Percentiles rank a stretch among this genome's conserved stretches.
phyloP scores from a whole-genome alignment of 2,113 vertebrate species.

The Gadus chalcogrammus region DNA sequence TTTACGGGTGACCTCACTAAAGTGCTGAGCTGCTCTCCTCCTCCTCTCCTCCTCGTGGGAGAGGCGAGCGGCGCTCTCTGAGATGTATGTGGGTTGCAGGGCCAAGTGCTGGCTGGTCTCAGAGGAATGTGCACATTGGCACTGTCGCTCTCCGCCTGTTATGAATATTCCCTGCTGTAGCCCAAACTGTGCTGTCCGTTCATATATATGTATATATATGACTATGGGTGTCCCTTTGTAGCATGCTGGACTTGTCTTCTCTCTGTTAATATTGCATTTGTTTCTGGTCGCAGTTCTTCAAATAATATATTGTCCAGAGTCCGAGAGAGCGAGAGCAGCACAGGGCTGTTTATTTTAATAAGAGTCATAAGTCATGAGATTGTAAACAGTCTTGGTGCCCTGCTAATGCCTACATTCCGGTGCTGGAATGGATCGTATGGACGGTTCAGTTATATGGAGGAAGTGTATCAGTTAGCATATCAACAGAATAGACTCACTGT shows the following conservation, averaged over 20 bases:
- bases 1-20: too few species aligned
- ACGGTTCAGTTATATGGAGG: conserved; percentile 32
- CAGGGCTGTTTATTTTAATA: conserved; percentile 9
- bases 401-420: conserved; percentile 28
- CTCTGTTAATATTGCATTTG: too few species aligned
- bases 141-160: conserved; percentile 43
- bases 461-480: conserved; percentile 53
- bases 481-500: conserved; percentile 33
- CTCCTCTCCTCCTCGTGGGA: conserved; percentile 25
- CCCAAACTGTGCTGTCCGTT: conserved; percentile 33
- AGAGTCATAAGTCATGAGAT: conserved; percentile 3
- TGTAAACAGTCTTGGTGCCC: conserved; percentile 33
- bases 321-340: not conserved
- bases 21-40: too few species aligned
- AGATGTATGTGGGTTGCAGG: conserved; percentile 39
- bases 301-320: not conserved
- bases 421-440: not conserved
- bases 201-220: conserved; percentile 1
- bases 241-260: too few species aligned
- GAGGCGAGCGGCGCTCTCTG: conserved; percentile 40
- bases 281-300: not conserved
- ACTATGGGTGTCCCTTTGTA: too few species aligned
- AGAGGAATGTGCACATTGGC: conserved; percentile 61
- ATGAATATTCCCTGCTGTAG: conserved; percentile 41
- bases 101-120: conserved; percentile 46